phyloP scores from a whole-genome alignment of 2,888 invertebrate genomes.

The Melitaea athalia region DNA sequence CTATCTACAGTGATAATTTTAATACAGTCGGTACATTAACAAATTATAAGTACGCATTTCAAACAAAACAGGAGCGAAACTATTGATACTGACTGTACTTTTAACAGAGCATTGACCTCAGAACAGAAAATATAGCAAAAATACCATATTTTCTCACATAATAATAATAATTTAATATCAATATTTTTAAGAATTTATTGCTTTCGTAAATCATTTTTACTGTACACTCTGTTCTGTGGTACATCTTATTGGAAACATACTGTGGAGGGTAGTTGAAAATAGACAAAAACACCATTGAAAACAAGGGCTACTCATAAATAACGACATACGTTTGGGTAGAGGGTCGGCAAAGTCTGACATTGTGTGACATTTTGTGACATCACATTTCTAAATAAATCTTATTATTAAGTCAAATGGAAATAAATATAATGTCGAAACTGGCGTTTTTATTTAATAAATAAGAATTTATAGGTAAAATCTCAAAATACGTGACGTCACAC shows the following conservation, averaged over 20 bases:
- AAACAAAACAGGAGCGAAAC: neutral
- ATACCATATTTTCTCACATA: neutral
- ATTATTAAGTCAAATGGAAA: no score
- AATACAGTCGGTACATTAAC: constrained; percentile 5
- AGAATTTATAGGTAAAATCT: no score
- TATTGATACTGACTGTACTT: constrained; percentile 15
- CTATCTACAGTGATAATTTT: constrained; percentile 26
- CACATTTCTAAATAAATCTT: no score
- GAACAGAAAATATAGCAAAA: constrained; percentile 3
- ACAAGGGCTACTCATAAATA: no score
- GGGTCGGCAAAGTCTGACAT: no score
- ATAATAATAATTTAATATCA: neutral
- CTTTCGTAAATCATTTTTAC: neutral
- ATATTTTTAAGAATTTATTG: neutral
- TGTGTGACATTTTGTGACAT: no score
- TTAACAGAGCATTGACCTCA: neutral
- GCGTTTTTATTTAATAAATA: no score
- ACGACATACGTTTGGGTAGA: no score
- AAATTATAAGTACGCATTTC: neutral
- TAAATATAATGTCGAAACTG: no score
- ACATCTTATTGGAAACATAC: neutral
- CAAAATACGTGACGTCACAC: no score
- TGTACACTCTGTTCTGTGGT: neutral
- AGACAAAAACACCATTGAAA: neutral
- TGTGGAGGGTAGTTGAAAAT: neutral